These are phyloP conservation scores for Myotis findleyi DNA, from an alignment of 2,797 vertebrate genomes.

Conservation along the genomic window DNA sequence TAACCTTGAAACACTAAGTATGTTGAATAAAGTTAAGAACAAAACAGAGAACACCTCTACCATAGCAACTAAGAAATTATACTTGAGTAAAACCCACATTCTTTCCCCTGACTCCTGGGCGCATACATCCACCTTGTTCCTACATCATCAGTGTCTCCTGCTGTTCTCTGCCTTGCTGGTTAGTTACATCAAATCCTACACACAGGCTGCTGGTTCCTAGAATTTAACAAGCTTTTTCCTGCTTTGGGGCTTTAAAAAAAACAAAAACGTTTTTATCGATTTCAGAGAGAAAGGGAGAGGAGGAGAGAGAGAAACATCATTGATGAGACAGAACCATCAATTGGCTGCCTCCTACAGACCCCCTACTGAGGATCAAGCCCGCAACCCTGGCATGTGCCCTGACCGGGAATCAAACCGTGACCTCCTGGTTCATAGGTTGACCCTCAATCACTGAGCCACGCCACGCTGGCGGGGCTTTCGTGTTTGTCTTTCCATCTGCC, in stretches of 20 bases:
- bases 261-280: no score
- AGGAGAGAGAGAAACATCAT: no score
- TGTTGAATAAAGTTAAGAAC: conserved; percentile 20
- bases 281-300: no score
- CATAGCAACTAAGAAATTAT: neutral
- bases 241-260: neutral
- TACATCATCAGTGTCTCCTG: neutral
- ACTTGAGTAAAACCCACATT: neutral
- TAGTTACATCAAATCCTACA: neutral
- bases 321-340: no score
- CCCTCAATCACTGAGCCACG: no score
- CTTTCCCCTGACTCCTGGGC: neutral
- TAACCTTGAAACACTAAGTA: neutral
- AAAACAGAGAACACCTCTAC: neutral
- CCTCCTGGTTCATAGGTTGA: no score
- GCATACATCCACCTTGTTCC: neutral
- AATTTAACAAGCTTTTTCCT: neutral
- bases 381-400: no score
- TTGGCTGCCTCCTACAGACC: no score
- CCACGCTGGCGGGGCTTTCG: neutral
- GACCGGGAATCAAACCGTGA: no score
- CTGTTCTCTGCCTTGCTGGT: neutral
- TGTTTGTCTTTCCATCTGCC: neutral
- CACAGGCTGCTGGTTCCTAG: neutral
- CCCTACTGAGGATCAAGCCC: no score